phyloP scores from a whole-genome alignment of 2,888 invertebrate genomes.

The Mallateleia sp. region DNA sequence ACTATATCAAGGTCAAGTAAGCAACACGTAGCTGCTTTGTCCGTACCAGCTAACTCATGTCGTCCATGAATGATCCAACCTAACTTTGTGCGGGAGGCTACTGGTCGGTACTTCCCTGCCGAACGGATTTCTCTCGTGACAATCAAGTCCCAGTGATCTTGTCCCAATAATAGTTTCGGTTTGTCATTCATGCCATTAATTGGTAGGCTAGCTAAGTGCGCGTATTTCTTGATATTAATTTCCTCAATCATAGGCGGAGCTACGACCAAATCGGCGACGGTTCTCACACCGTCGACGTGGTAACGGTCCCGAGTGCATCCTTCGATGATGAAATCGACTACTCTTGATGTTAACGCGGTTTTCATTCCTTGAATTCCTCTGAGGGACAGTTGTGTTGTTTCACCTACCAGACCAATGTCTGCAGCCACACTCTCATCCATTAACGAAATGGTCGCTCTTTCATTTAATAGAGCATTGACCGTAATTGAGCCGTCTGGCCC shows the following conservation, averaged over 20 bases:
- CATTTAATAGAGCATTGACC: too few relatives aligned
- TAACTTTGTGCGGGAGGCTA: constrained; percentile 14
- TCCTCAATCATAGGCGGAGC: too few relatives aligned
- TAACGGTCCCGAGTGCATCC: not conserved
- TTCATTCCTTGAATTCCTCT: constrained; percentile 1
- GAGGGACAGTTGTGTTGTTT: too few relatives aligned
- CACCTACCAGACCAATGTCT: too few relatives aligned
- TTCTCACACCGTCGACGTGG: not conserved
- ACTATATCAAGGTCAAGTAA: not conserved
- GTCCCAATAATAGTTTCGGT: not conserved
- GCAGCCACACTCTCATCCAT: too few relatives aligned
- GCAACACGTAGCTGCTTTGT: not conserved
- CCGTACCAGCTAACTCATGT: not conserved
- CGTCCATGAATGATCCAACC: constrained; percentile 39
- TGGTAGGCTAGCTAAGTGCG: not conserved
- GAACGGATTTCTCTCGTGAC: not conserved
- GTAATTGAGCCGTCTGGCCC: too few relatives aligned
- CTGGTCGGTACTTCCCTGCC: constrained; percentile 7
- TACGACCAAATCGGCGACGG: not conserved
- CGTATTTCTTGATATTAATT: too few relatives aligned
- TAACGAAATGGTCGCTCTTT: too few relatives aligned
- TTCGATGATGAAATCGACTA: not conserved
- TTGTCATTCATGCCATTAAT: not conserved
- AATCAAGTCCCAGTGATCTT: constrained; percentile 13
- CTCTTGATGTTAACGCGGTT: not conserved